These are phyloP conservation scores for Neomorphus geoffroyi DNA, from an alignment of 2,797 vertebrate genomes.

Conservation along the genomic window DNA sequence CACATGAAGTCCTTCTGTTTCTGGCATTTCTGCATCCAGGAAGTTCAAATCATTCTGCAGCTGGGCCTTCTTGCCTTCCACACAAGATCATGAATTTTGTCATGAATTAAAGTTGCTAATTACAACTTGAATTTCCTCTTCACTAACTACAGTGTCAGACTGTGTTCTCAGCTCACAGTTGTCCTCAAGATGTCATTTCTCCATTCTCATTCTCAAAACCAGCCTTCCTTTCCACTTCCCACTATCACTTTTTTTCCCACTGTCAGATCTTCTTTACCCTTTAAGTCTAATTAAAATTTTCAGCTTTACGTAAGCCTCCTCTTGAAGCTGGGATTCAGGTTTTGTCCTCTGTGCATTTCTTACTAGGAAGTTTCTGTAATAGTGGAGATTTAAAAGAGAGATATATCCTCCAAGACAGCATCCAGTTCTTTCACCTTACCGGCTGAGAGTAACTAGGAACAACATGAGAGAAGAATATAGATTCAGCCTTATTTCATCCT, in stretches of 20 bases:
- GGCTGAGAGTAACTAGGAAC: not conserved
- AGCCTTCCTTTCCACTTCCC: not conserved
- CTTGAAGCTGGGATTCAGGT: not conserved
- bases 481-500: not conserved
- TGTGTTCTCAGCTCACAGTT: not conserved
- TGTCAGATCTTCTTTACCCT: not conserved
- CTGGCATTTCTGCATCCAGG: not conserved
- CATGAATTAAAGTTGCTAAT: not conserved
- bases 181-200: not conserved
- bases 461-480: not conserved
- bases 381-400: not conserved
- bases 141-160: not conserved
- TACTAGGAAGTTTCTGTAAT: not conserved
- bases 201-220: not conserved
- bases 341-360: not conserved
- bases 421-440: not conserved
- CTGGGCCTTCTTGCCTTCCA: not conserved
- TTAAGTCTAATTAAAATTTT: not conserved
- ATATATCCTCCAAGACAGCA: not conserved
- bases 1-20: not conserved
- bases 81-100: not conserved
- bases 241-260: not conserved
- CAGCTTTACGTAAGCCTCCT: not conserved
- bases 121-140: not conserved
- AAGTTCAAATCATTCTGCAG: not conserved